phyloP scores from a whole-genome alignment of 2,797 vertebrate species.

The Cheracebus regulus region DNA sequence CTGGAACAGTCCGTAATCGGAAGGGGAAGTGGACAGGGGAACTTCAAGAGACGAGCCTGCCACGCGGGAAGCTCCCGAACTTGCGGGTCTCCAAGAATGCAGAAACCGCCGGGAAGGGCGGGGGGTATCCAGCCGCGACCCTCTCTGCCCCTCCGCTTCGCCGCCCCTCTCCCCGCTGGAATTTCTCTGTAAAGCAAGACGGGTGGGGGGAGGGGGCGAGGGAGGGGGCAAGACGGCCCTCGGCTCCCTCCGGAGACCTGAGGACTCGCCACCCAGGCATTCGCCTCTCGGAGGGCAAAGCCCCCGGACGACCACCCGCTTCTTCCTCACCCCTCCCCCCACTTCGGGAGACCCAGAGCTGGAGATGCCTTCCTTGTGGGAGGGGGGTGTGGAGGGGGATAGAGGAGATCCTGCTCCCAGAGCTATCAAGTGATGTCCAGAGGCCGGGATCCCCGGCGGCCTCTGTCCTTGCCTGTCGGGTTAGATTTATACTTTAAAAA shows the following conservation, averaged over 20 bases:
- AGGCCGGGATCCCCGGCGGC: not conserved
- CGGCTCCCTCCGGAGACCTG: not conserved
- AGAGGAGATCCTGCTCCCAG: not conserved
- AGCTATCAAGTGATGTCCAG: slow-evolving; percentile 29
- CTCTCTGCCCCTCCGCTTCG: not conserved
- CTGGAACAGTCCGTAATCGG: slow-evolving; percentile 63
- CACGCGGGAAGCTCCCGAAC: slow-evolving; percentile 58
- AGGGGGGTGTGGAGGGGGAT: not conserved
- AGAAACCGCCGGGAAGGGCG: not conserved
- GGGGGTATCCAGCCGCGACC: not conserved
- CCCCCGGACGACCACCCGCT: slow-evolving; percentile 53
- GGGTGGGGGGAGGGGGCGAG: not conserved
- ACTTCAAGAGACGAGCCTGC: slow-evolving; percentile 72
- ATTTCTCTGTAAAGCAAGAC: slow-evolving; percentile 58
- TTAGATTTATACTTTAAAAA: not conserved
- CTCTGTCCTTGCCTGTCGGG: slow-evolving; percentile 23
- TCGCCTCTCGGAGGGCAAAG: slow-evolving; percentile 52
- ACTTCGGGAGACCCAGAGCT: not conserved
- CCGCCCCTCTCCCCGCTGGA: slow-evolving; percentile 51
- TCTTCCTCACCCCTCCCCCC: not conserved
- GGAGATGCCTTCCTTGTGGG: not conserved
- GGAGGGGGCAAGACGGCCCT: slow-evolving; percentile 34
- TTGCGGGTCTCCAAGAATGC: slow-evolving; percentile 39
- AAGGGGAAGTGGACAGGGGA: slow-evolving; percentile 81
- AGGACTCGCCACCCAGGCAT: slow-evolving; percentile 57